Base-by-base conservation (phyloP, 2,888 invertebrate species). In the Petrolisthes cinctipes region DNA sequence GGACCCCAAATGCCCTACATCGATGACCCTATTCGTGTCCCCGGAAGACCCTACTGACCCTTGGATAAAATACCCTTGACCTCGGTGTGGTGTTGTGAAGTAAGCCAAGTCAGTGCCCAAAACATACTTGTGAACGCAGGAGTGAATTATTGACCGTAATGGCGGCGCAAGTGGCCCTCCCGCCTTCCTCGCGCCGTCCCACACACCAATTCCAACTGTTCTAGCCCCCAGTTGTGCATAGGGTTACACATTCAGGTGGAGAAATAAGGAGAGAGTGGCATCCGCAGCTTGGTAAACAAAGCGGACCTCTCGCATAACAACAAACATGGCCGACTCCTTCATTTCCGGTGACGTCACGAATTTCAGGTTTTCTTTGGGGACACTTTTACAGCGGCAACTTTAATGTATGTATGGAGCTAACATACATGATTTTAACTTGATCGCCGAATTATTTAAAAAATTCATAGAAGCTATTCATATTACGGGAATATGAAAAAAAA, bases 331-430 rank as follows among this genome's bases (percentile, higher is more conserved):
- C 73, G 83, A 20, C 78, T 53, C 23, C n/a, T 20, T 17, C 66
- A 53, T 68, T 79, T 87, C 87, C 87, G 83, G 83, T 83, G 85
- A 85, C 85, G 85, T 85, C 85, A 85, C 54, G 56, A 37, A 14
- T 23, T 14, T 6, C 57, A 57, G 20, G 20, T 85, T 85, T 85
- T 80, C 85, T 85, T 4, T 84, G 14, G 20, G 23, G 79, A 23
- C 76, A 17, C 17, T 5, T 5, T 56, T 14, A 61, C 17, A n/a
- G 54, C 17, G 56, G 20, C 4, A 20, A 78, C 79, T 79, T 79
- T 5, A 17, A 5, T 79, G 56, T 79, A 56, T 79, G 17, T 9
- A 17, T 61, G 11, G 1, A 61, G 3, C 17, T 61, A 14, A 9
- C 4, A 17, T 5, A 75, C 11, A 17, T 4, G 5, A 17, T 37